These are phyloP conservation scores for Leptestheria dahalacensis DNA, from an alignment of 1,140 invertebrate species.

Conservation along the genomic window DNA sequence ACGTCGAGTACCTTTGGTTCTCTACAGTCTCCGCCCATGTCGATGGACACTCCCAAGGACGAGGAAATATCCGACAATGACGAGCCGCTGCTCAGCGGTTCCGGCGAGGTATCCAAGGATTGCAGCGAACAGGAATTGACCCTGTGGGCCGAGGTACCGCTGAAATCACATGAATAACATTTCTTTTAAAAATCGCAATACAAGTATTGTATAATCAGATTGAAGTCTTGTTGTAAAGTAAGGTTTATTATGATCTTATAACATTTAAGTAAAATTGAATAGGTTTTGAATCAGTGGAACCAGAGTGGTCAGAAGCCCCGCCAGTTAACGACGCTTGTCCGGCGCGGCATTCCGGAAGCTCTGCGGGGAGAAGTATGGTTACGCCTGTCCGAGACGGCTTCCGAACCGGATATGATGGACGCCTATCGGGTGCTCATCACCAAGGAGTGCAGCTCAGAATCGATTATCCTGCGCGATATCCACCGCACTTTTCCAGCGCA, in stretches of 20 bases:
- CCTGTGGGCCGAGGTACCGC: slow-evolving; percentile 83
- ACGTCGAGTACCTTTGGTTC: slow-evolving; percentile 13
- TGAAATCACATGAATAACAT: too few relatives aligned
- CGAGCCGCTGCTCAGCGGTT: slow-evolving; percentile 89
- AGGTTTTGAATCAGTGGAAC: background rate
- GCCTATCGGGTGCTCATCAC: slow-evolving; percentile 80
- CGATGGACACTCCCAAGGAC: slow-evolving; percentile 18
- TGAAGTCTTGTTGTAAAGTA: slow-evolving; percentile 41
- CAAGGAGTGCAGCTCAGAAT: slow-evolving; percentile 80
- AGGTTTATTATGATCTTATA: too few relatives aligned
- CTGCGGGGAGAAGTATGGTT: slow-evolving; percentile 95
- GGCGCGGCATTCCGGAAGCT: slow-evolving; percentile 84
- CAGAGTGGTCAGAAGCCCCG: slow-evolving; percentile 35
- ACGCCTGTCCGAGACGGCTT: slow-evolving; percentile 69
- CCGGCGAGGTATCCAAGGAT: slow-evolving; percentile 89
- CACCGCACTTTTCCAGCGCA: slow-evolving; percentile 97
- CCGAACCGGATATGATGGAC: slow-evolving; percentile 68
- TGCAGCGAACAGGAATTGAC: slow-evolving; percentile 81
- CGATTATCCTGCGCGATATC: slow-evolving; percentile 88
- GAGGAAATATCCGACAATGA: slow-evolving; percentile 56
- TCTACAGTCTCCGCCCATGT: slow-evolving; percentile 10
- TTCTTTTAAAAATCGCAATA: too few relatives aligned
- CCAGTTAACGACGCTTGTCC: slow-evolving; percentile 58
- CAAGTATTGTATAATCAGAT: too few relatives aligned
- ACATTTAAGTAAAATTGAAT: background rate